These are phyloP conservation scores for Halesus radiatus DNA, from an alignment of 1,140 invertebrate species.

Conservation along the genomic window DNA sequence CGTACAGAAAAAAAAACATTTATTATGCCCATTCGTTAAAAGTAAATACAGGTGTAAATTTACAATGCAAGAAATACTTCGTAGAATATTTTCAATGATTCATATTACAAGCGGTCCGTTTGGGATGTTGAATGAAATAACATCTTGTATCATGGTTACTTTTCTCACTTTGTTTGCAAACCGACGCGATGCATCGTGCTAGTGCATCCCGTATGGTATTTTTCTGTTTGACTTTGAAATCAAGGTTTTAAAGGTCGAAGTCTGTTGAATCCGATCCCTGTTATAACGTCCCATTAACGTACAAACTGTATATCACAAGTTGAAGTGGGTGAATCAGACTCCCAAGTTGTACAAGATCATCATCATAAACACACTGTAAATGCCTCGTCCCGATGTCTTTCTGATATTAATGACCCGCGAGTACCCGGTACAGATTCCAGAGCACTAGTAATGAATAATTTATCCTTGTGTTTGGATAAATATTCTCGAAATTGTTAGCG, in stretches of 20 bases:
- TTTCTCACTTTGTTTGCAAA: no score
- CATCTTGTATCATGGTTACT: no score
- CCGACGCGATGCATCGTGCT: no score
- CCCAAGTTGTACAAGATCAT: conserved; percentile 17
- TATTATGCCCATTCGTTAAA: background rate
- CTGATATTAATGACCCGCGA: conserved; percentile 30
- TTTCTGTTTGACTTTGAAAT: no score
- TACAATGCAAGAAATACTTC: background rate
- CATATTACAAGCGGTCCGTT: conserved; percentile 22
- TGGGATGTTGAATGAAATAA: background rate
- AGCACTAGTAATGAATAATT: conserved; percentile 46
- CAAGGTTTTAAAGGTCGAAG: no score
- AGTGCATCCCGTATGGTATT: no score
- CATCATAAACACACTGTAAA: conserved; percentile 24
- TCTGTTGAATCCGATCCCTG: no score
- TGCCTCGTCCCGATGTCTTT: conserved; percentile 14
- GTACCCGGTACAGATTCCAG: conserved; percentile 17
- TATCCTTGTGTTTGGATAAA: conserved; percentile 41
- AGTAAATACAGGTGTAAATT: conserved; percentile 18
- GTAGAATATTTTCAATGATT: conserved; percentile 13
- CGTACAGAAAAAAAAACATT: conserved; percentile 23
- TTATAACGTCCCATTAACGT: no score
- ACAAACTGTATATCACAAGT: no score
- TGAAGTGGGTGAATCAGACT: background rate
- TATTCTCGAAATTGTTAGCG: conserved; percentile 18